Evolutionary conservation across 2,797 vertebrate genomes (phyloP).

Genomic region (Sciurus carolinensis): DNA sequence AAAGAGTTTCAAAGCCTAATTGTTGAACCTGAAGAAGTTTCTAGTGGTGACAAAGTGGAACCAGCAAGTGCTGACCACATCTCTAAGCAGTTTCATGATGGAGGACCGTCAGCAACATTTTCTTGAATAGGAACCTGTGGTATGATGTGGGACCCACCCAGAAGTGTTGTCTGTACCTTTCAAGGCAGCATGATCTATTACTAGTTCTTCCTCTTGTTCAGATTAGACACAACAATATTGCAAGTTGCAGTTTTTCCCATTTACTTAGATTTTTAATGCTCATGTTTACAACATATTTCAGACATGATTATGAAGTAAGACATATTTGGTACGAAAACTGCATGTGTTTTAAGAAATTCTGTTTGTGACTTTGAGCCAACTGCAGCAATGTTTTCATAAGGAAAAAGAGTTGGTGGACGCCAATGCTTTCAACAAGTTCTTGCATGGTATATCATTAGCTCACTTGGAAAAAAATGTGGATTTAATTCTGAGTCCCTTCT

Average conservation of each 20-base stretch:
- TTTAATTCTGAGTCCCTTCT: not conserved
- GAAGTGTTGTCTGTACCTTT: not conserved
- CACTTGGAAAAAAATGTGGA: not conserved
- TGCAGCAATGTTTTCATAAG: not conserved
- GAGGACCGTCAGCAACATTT: not conserved
- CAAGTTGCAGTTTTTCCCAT: not conserved
- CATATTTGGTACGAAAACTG: not conserved
- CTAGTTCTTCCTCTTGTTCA: not conserved
- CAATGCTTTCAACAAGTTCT: conserved; percentile 41
- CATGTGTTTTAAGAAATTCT: conserved; percentile 45
- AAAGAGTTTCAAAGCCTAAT: conserved; percentile 20
- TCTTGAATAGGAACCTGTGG: not conserved
- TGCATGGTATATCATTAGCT: not conserved
- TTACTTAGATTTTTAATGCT: not conserved
- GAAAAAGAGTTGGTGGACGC: not conserved
- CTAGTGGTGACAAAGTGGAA: not conserved
- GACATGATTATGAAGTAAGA: not conserved
- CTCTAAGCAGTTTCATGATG: not conserved
- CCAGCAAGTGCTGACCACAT: not conserved
- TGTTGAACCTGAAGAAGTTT: not conserved
- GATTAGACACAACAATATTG: not conserved
- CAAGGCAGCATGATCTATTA: not conserved
- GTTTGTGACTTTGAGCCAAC: not conserved
- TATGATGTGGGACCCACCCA: not conserved
- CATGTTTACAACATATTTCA: not conserved